These are phyloP conservation scores for Heliconius melpomene DNA, from an alignment of 1,140 invertebrate species.

Conservation along the genomic window DNA sequence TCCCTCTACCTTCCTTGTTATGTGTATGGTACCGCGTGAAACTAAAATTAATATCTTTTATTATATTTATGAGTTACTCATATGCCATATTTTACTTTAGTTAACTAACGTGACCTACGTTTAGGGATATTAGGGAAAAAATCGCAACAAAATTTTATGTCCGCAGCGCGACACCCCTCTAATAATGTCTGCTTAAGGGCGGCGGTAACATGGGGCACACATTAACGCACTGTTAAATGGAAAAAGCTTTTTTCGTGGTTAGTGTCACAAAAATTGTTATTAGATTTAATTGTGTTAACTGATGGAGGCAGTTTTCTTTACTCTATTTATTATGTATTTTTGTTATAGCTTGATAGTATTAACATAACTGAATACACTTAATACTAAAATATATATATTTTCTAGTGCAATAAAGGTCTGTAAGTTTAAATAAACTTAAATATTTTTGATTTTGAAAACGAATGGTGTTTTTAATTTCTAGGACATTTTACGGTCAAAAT, in stretches of 20 bases:
- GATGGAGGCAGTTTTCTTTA: constrained; percentile 38
- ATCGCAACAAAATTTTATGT: constrained; percentile 79
- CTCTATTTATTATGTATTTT: too few relatives aligned
- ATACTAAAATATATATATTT: too few relatives aligned
- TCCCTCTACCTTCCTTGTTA: too few relatives aligned
- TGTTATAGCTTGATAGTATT: too few relatives aligned
- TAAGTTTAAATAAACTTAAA: too few relatives aligned
- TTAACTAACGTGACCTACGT: constrained; percentile 63
- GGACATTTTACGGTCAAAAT: too few relatives aligned
- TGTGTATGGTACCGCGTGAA: too few relatives aligned
- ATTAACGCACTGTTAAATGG: constrained; percentile 80
- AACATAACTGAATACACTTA: too few relatives aligned
- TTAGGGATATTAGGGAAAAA: constrained; percentile 72
- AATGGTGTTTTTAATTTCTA: too few relatives aligned
- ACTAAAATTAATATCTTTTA: neutral
- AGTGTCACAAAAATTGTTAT: constrained; percentile 80
- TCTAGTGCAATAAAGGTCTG: too few relatives aligned
- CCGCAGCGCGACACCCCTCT: constrained; percentile 67
- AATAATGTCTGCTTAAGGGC: constrained; percentile 80
- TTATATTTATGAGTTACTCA: constrained; percentile 2
- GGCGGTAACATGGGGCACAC: constrained; percentile 77
- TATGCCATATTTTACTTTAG: constrained; percentile 13
- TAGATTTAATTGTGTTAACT: constrained; percentile 71
- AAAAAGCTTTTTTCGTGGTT: constrained; percentile 80
- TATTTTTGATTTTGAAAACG: too few relatives aligned